Base-by-base conservation (phyloP, 1,140 invertebrate genomes). In the Phymastichus coffea region DNA sequence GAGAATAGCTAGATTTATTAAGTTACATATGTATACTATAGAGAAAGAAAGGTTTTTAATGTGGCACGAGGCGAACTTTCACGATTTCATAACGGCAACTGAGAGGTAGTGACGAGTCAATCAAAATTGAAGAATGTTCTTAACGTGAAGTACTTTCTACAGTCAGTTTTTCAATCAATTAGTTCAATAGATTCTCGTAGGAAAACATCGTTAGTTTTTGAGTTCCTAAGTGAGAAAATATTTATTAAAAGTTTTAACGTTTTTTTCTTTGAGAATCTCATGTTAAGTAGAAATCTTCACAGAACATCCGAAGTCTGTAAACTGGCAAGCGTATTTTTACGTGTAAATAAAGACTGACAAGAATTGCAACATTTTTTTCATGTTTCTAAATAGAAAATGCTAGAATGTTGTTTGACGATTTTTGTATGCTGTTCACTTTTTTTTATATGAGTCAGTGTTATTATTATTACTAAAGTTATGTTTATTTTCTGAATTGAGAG, bases 1-100 rank as follows among this genome's bases (percentile, higher is more conserved):
- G 23, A 37, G 33, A 57, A 46, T 54, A 54, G 22, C 17, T 65
- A 57, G 14, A 57, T 17, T 51, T 43, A 58, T 43, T 43, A 17
- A 51, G 19, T 51, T 51, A 44, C n/a, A n/a, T n/a, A n/a, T n/a
- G n/a, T n/a, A n/a, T n/a, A n/a, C n/a, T n/a, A 15, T 25, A 33
- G 14, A 35, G 28, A n/a, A 20, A 3, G 33, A 37, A 26, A 26
- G 23, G 41, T 49, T 57, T 23, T 49, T 41, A 57, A 48, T 35
- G 35, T 7, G 46, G 33, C 26, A 40, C 22, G 47, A 44, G 48
- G 22, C 37, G 17, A 38, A 30, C 14, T 58, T 58, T 26, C 7
- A 37, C 30, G 12, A 19, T 23, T 8, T 58, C 52, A 53, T 59
- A 10, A 33, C 7, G n/a, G 47, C 7, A 9, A 38, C 28, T 30